Conservation (phyloP, 2,113 vertebrate genomes). For the Callocephalon fimbriatum region DNA sequence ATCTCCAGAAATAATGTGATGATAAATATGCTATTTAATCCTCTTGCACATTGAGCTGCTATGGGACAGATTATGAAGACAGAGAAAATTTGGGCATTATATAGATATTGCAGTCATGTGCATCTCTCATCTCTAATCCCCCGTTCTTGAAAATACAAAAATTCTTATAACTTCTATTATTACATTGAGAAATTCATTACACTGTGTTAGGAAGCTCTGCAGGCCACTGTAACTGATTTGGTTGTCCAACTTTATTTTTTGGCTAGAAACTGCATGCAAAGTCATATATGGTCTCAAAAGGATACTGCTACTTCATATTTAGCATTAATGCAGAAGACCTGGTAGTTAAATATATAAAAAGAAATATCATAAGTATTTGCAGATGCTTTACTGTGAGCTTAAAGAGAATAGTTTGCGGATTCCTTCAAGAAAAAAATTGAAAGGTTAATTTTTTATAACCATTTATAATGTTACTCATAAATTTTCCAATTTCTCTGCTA, state of each 20-base stretch:
- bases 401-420: neutral
- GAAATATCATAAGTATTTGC: neutral
- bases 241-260: neutral
- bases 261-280: neutral
- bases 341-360: neutral
- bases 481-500: slow-evolving; percentile 54
- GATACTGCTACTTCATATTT: neutral
- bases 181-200: neutral
- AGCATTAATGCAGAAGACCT: neutral
- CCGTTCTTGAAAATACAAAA: neutral
- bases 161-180: neutral
- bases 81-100: neutral
- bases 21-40: neutral
- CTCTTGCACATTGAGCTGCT: neutral
- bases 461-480: slow-evolving; percentile 12
- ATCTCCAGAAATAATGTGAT: neutral
- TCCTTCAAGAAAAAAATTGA: neutral
- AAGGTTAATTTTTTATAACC: slow-evolving; percentile 49
- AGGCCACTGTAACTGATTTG: neutral
- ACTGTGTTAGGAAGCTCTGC: neutral
- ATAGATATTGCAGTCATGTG: neutral
- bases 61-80: neutral
- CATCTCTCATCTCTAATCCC: neutral
- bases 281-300: neutral
- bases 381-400: neutral